Evolutionary conservation across 2,888 invertebrate species (phyloP), one percentile per base, ranked within the genome.

Genomic region (Cheilosia impressa): DNA sequence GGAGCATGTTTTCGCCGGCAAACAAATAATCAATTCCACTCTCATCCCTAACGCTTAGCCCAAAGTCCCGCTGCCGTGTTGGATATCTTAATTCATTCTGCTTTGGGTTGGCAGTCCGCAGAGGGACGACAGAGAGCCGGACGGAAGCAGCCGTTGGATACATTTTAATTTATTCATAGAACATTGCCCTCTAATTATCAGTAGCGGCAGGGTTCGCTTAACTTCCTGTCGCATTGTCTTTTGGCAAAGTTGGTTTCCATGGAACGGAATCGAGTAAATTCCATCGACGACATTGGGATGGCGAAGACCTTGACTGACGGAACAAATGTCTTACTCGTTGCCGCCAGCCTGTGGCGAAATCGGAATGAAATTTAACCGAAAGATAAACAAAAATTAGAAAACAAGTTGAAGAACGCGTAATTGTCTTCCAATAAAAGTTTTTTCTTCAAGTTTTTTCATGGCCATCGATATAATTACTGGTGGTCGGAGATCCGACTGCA

Each of bases 141-240:
- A 41, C 6, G 53, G 6, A 27, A 45, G 24, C 53, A 77, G 45
- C 77, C 83, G 62, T 75, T 79, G 75, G 83, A 75, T 75, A 69
- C 50, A 65, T 71, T 84, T 83, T 84, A 84, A 84, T 84, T 79
- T 84, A 84, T 84, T 84, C 84, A 84, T 84, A 71, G 84, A 84
- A 79, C 84, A 84, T 75, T 75, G 79, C 65, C 75, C 79, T 66
- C 84, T 79, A 84, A 84, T 84, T 84, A 84, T 79, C 79, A 75
- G 75, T 58, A 75, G 79, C 65, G 58, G 79, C 41, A 63, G 41
- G 43, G 75, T 72, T 77, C 50, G 52, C 47, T 43, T 65, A 71
- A 62, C 65, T 65, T 66, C 78, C 66, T 45, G 58, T 73, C 53
- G 63, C 79, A 60, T 71, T 71, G 79, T 75, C 79, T 80, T 60